A percentile compares a stretch with the other conserved stretches of the same genome.
Conservation (phyloP, 2,797 vertebrate genomes). For the Masticophis lateralis region DNA sequence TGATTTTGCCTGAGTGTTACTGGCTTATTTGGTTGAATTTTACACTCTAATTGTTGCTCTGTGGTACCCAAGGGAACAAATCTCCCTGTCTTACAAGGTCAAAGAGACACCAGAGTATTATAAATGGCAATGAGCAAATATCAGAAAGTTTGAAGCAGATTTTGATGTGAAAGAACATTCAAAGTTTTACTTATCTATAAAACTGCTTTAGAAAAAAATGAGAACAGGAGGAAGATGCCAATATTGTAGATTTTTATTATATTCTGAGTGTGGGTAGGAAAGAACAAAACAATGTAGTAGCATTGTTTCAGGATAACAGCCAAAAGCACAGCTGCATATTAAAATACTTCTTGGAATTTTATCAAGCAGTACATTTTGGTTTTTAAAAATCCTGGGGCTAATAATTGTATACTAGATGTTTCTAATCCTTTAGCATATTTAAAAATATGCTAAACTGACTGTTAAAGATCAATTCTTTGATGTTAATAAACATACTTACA, state of each 20-base stretch:
- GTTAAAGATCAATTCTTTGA: background rate
- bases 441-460: background rate
- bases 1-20: conserved; percentile 9
- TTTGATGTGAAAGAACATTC: conserved; percentile 4
- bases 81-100: conserved; percentile 1
- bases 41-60: conserved; percentile 12
- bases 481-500: background rate
- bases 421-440: background rate
- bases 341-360: background rate
- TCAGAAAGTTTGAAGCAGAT: background rate
- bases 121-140: background rate
- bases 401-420: background rate
- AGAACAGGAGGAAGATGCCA: background rate
- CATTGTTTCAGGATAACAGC: background rate
- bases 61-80: background rate
- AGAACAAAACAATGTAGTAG: background rate
- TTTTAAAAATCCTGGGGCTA: background rate
- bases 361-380: background rate
- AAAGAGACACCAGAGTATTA: background rate
- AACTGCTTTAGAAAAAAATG: background rate
- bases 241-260: background rate
- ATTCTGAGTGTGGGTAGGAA: background rate
- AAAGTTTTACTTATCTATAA: conserved; percentile 8
- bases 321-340: background rate
- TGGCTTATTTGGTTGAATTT: conserved; percentile 12